Percentiles rank a stretch among this genome's conserved stretches.
Conservation (phyloP, 2,797 vertebrate species). For the Peromyscus nudipes region DNA sequence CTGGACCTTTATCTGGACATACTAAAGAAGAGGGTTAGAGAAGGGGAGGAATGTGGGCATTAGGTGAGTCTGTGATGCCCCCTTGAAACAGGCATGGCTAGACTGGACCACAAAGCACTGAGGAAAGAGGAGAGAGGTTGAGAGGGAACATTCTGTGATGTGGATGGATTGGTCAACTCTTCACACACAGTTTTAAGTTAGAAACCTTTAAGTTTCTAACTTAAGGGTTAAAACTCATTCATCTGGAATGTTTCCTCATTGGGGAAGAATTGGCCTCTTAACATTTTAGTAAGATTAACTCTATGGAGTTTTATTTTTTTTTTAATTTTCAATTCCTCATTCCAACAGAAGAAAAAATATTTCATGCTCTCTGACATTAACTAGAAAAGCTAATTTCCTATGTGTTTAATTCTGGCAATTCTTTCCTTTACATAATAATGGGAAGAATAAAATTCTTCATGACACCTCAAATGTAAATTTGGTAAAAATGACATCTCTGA, state of each 20-base stretch:
- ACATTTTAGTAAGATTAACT: conserved; percentile 63
- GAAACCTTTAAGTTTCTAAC: conserved; percentile 33
- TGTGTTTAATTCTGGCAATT: conserved; percentile 85
- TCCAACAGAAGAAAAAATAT: conserved; percentile 78
- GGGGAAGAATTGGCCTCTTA: conserved; percentile 3
- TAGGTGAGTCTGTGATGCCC: neutral
- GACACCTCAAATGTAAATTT: conserved; percentile 82
- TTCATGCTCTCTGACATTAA: conserved; percentile 78
- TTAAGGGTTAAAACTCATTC: conserved; percentile 69
- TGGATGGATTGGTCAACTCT: conserved; percentile 25
- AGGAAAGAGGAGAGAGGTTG: neutral
- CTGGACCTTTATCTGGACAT: neutral
- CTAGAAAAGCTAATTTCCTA: conserved; percentile 85
- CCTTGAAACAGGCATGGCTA: neutral
- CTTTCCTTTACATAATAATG: conserved; percentile 81
- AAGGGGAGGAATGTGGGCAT: neutral
- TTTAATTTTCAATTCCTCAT: conserved; percentile 63
- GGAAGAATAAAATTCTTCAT: conserved; percentile 83
- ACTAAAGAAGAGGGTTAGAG: neutral
- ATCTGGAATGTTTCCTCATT: conserved; percentile 66
- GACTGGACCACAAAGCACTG: neutral
- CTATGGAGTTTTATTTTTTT: conserved; percentile 33
- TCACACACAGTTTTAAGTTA: conserved; percentile 24
- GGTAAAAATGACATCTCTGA: conserved; percentile 85
- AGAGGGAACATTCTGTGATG: conserved; percentile 47